Conservation (phyloP, 2,113 vertebrate genomes). For the Phrynocephalus versicolor region DNA sequence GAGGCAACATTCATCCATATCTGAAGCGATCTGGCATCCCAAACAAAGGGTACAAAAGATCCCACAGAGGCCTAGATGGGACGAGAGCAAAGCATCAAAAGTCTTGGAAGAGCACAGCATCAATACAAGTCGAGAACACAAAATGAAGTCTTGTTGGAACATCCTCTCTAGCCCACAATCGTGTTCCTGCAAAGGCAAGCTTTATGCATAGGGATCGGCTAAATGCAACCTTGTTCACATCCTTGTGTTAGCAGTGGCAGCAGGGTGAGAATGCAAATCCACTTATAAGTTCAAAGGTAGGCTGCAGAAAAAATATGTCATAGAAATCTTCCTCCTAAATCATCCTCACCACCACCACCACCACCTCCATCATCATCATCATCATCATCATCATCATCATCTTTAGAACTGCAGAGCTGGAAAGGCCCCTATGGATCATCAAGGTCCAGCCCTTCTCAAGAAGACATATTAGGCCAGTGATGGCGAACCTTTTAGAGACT, state of each 20-base stretch:
- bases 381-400: no score
- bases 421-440: no score
- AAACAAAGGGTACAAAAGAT: slow-evolving; percentile 71
- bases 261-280: no score
- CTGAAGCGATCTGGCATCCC: slow-evolving; percentile 71
- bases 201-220: neutral
- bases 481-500: no score
- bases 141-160: neutral
- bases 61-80: slow-evolving; percentile 74
- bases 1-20: slow-evolving; percentile 83
- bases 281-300: no score
- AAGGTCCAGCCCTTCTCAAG: no score
- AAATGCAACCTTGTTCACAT: neutral
- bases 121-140: neutral
- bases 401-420: no score
- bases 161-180: neutral
- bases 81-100: neutral
- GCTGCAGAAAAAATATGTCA: no score
- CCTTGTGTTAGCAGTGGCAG: neutral
- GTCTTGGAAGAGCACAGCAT: neutral
- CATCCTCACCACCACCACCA: no score
- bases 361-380: no score
- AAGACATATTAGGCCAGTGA: no score
- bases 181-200: neutral
- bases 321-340: no score